A percentile compares a stretch with the other conserved stretches of the same genome.
Conservation (phyloP, 2,113 vertebrate species). For the Pardalotus punctatus region DNA sequence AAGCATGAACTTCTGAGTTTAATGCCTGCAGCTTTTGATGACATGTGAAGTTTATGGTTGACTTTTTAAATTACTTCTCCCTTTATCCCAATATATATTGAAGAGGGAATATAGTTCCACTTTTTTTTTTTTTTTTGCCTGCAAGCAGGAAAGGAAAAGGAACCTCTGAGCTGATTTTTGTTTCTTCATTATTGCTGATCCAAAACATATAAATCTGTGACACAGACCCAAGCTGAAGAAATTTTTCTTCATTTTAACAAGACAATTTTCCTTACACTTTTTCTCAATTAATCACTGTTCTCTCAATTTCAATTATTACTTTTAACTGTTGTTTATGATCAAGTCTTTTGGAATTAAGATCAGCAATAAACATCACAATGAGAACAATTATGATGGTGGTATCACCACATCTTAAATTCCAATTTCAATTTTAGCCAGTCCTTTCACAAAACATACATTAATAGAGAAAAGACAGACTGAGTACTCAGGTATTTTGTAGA, state of each 20-base stretch:
- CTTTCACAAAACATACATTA: neutral
- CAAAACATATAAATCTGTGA: neutral
- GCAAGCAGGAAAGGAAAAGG: neutral
- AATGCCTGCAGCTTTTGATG: neutral
- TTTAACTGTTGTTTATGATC: neutral
- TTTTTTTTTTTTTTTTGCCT: neutral
- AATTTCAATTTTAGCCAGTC: neutral
- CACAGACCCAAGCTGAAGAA: neutral
- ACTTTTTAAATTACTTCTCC: neutral
- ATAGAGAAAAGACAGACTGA: neutral
- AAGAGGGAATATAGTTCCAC: neutral
- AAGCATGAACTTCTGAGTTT: neutral
- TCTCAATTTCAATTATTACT: neutral
- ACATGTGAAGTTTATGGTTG: neutral
- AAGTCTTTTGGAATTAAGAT: neutral
- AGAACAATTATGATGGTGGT: neutral
- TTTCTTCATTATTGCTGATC: neutral
- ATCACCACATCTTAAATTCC: neutral
- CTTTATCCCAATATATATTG: neutral
- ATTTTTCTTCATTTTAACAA: neutral
- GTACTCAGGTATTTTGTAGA: neutral
- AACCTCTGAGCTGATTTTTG: neutral
- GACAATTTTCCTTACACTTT: neutral
- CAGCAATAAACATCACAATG: neutral
- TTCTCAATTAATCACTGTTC: neutral